These are phyloP conservation scores for Caenorhabditis becei DNA, from an alignment of 2,888 invertebrate genomes.

Conservation along the genomic window DNA sequence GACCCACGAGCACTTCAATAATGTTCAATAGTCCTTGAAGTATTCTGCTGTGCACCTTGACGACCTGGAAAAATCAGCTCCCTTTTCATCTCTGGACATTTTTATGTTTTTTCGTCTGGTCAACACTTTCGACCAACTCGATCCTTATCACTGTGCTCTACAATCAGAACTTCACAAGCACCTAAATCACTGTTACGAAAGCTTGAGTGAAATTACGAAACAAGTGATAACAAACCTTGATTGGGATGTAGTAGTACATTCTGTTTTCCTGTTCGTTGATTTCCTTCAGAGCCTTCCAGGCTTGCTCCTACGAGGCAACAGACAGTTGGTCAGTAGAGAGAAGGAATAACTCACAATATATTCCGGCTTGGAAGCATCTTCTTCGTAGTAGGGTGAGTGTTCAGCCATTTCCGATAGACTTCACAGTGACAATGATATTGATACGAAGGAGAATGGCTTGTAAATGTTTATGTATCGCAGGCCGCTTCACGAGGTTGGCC, in stretches of 20 bases:
- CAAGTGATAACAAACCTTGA: constrained; percentile 62
- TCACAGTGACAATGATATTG: too few relatives aligned
- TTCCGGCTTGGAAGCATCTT: too few relatives aligned
- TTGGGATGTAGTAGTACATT: constrained; percentile 68
- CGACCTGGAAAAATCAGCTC: constrained; percentile 62
- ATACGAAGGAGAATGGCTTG: too few relatives aligned
- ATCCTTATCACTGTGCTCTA: constrained; percentile 65
- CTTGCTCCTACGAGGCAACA: constrained; percentile 54
- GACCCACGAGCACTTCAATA: constrained; percentile 70
- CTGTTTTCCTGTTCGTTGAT: constrained; percentile 71
- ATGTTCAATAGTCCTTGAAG: constrained; percentile 69
- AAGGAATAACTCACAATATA: too few relatives aligned
- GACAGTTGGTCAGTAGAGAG: not conserved
- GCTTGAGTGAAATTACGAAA: constrained; percentile 28
- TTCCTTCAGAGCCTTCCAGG: constrained; percentile 66
- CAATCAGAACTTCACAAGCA: constrained; percentile 54
- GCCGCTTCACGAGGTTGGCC: too few relatives aligned
- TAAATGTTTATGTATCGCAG: too few relatives aligned
- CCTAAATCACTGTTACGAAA: constrained; percentile 47
- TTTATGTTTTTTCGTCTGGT: constrained; percentile 3
- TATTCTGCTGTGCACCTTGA: constrained; percentile 71
- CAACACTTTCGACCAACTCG: constrained; percentile 62
- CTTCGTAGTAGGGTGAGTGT: too few relatives aligned
- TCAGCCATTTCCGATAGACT: too few relatives aligned
- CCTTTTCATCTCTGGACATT: not conserved